phyloP scores from a whole-genome alignment of 23 tunicate species.

The Ascidia mentula region DNA sequence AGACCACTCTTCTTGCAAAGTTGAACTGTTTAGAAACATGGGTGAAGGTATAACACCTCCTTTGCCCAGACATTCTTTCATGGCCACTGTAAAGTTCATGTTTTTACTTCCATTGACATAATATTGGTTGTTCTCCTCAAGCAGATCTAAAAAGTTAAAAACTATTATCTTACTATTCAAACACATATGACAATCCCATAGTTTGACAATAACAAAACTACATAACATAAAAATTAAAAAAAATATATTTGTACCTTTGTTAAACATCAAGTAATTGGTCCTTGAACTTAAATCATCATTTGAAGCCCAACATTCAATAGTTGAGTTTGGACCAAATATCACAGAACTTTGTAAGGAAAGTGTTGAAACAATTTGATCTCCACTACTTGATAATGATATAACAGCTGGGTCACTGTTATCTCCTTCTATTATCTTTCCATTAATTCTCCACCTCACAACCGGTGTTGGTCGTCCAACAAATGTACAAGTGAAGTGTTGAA shows the following conservation, averaged over 20 bases:
- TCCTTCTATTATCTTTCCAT: not conserved
- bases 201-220: no score
- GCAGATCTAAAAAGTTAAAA: not conserved
- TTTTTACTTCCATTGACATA: not conserved
- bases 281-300: not conserved
- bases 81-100: not conserved
- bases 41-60: not conserved
- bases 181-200: no score
- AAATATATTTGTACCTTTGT: no score
- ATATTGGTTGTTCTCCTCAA: not conserved
- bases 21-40: not conserved
- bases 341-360: not conserved
- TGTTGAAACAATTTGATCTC: not conserved
- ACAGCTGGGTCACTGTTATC: not conserved
- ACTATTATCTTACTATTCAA: no score
- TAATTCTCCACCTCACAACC: not conserved
- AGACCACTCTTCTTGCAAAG: not conserved
- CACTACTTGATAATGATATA: not conserved
- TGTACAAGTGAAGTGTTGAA: not conserved
- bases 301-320: slow-evolving; percentile 8
- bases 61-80: not conserved
- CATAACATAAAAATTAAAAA: no score
- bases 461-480: slow-evolving; percentile 9
- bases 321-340: slow-evolving; percentile 1
- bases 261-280: not conserved